phyloP scores from a whole-genome alignment of 2,888 invertebrate genomes.

The Cylindroiulus punctatus region DNA sequence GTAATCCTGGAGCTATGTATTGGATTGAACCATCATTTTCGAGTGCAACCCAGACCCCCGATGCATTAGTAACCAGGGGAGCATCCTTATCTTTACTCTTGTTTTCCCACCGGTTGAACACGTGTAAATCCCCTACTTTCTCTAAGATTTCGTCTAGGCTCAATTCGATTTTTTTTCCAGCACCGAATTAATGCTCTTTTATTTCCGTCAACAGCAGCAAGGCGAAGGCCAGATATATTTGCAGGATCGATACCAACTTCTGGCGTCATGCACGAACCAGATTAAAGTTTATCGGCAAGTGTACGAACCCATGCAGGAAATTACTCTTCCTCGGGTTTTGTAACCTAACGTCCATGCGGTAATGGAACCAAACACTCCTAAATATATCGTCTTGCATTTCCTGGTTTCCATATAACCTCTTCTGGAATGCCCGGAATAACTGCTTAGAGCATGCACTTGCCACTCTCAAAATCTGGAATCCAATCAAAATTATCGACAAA shows the following conservation, averaged over 20 bases:
- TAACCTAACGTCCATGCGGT: not conserved
- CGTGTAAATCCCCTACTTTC: not conserved
- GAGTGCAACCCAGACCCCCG: not conserved
- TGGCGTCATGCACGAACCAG: not conserved
- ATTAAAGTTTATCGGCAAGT: conserved; percentile 18
- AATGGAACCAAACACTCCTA: not conserved
- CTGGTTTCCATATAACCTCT: not conserved
- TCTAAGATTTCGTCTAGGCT: not conserved
- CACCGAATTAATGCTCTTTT: not conserved
- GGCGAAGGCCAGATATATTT: not conserved
- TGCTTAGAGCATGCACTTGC: not conserved
- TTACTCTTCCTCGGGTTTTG: not conserved
- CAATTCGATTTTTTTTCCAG: not conserved
- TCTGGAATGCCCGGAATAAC: not conserved
- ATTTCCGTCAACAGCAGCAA: conserved; percentile 15
- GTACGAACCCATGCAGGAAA: conserved; percentile 12
- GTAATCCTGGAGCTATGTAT: not conserved
- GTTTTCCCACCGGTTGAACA: not conserved
- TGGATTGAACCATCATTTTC: not conserved
- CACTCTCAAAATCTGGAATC: too few species aligned
- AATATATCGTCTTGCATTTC: not conserved
- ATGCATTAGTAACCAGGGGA: not conserved
- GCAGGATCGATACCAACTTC: not conserved
- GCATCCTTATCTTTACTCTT: not conserved
- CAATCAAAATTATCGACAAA: not conserved